These are phyloP conservation scores for Pseudomyrmex concolor DNA, from an alignment of 1,140 invertebrate species.

Conservation along the genomic window DNA sequence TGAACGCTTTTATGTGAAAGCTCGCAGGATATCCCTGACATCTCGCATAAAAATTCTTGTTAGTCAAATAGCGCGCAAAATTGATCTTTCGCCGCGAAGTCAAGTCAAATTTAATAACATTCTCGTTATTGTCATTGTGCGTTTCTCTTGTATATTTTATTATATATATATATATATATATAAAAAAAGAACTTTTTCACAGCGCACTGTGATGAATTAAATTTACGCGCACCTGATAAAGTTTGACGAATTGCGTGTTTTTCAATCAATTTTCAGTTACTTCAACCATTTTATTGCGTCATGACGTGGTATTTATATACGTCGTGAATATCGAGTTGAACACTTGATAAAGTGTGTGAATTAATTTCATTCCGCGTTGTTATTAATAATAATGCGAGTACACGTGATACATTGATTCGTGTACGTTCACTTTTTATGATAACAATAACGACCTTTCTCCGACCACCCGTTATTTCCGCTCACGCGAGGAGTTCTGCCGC, in stretches of 20 bases:
- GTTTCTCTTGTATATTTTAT: neutral
- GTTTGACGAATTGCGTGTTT: too few relatives aligned
- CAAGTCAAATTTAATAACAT: constrained; percentile 6
- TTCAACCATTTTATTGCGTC: too few relatives aligned
- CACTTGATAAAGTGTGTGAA: neutral
- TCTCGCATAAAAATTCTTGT: constrained; percentile 47
- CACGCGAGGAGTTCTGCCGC: neutral
- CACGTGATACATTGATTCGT: neutral
- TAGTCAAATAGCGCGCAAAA: constrained; percentile 28
- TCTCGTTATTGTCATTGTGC: neutral
- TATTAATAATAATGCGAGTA: constrained; percentile 3
- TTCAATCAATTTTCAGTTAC: too few relatives aligned
- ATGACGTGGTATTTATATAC: too few relatives aligned
- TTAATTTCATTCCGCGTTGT: neutral
- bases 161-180: too few relatives aligned
- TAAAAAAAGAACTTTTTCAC: too few relatives aligned
- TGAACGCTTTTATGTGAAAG: constrained; percentile 39
- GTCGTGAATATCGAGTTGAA: too few relatives aligned
- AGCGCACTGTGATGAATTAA: too few relatives aligned
- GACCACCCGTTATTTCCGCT: neutral
- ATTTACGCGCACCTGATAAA: too few relatives aligned
- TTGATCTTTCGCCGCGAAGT: neutral
- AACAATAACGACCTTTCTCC: neutral
- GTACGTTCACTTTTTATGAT: constrained; percentile 2
- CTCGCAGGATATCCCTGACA: constrained; percentile 40